Percentiles rank a stretch among this genome's conserved stretches.
Conservation (phyloP, 2,113 vertebrate genomes). For the Callipepla squamata region DNA sequence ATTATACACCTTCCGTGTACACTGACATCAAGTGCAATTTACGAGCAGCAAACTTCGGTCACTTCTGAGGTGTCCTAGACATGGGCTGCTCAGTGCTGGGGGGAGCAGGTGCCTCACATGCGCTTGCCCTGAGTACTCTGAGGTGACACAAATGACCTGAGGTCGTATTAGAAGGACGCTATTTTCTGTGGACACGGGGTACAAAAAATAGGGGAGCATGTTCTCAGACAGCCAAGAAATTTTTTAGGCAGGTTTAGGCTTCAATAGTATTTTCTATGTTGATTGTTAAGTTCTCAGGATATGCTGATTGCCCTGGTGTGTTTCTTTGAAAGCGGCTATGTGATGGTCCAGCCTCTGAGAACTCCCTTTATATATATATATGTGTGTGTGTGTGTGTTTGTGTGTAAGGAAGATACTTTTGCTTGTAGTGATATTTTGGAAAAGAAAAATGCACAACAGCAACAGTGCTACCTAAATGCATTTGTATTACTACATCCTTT, state of each 20-base stretch:
- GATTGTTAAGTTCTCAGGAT: not conserved
- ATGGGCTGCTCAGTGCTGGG: not conserved
- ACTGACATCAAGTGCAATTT: constrained; percentile 57
- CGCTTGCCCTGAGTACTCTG: not conserved
- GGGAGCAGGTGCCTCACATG: not conserved
- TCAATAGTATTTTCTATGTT: not conserved
- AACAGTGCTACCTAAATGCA: too few species aligned
- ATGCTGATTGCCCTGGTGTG: not conserved
- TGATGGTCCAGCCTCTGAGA: not conserved
- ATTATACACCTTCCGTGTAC: constrained; percentile 66
- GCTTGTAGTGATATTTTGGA: not conserved
- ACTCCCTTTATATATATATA: not conserved
- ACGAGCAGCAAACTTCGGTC: not conserved
- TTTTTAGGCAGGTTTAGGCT: not conserved
- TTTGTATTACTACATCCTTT: not conserved
- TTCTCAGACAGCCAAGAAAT: not conserved
- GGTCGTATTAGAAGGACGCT: not conserved
- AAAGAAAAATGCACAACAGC: not conserved
- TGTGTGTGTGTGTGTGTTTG: too few species aligned
- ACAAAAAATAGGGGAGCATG: fast-evolving
- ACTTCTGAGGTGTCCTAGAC: not conserved
- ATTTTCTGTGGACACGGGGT: not conserved
- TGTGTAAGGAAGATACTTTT: not conserved
- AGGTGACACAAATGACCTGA: not conserved
- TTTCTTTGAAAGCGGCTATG: not conserved